These are phyloP conservation scores for Melinaea marsaeus DNA, from an alignment of 2,888 invertebrate species.

Conservation along the genomic window DNA sequence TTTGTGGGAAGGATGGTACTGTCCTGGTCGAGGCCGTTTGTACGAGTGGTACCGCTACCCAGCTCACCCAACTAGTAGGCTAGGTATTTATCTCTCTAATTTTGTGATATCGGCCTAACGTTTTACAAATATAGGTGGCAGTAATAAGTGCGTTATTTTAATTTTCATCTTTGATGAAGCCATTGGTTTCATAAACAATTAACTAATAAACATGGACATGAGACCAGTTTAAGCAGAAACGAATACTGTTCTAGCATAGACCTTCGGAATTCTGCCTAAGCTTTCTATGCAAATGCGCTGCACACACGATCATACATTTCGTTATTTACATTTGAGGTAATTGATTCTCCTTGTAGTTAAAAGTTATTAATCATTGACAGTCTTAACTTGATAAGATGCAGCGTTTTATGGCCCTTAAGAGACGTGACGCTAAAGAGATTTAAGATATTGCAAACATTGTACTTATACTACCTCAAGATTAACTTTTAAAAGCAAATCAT, in stretches of 20 bases:
- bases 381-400: not conserved
- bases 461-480: no score
- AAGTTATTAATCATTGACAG: not conserved
- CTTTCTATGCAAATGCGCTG: constrained; percentile 67
- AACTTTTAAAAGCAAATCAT: no score
- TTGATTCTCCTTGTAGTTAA: constrained; percentile 63
- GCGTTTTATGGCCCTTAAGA: no score
- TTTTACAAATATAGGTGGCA: no score
- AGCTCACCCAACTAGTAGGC: constrained; percentile 3
- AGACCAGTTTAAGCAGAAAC: constrained; percentile 51
- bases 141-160: no score
- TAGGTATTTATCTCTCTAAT: constrained; percentile 35
- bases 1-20: no score
- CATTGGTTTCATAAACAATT: not conserved
- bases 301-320: constrained; percentile 65
- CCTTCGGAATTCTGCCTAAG: constrained; percentile 52
- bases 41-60: no score
- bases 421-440: no score
- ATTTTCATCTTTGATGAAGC: no score
- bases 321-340: constrained; percentile 69
- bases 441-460: no score
- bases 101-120: no score
- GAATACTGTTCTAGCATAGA: constrained; percentile 43
- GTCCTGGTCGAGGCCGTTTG: no score
- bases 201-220: not conserved